Evolutionary conservation across 1,140 invertebrate genomes (phyloP), one percentile per base, ranked within the genome.

Genomic region (Drosophila ogumai): DNA sequence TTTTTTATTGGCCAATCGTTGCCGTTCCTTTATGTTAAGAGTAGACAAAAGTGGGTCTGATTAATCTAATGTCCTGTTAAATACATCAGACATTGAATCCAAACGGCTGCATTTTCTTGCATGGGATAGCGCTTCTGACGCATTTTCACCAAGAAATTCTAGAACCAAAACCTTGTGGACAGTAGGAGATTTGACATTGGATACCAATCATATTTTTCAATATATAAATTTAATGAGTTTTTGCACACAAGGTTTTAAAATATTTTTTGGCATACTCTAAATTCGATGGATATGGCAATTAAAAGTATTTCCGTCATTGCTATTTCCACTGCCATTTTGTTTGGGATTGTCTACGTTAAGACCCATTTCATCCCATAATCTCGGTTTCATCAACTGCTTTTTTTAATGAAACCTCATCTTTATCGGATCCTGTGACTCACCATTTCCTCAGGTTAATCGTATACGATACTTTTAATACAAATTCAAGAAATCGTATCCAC

Each of bases 181-280:
- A 38, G 57, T 59, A 36, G 31, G 43, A 46, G 57, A n/a, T n/a
- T n/a, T n/a, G n/a, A 36, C 57, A 59, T 59, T 59, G 57, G 57
- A 47, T 59, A 59, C 57, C 57, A 59, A 13, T 47, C n/a, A 59
- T 59, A 46, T 13, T 8, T 46, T 46, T 46, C 12, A 19, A 58
- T 12, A 17, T 59, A 59, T 59, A 28, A 56, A n/a, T 56, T 56
- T 7, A 56, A 47, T 22, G n/a, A n/a, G 22, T 49, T 6, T 49
- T 9, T 34, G 32, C 32, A 22, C 22, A 22, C 22, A 22, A 22
- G 22, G 2, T 22, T 22, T 22, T 22, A 22, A 22, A 22, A 22
- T 22, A 2, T 22, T 22, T 22, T 22, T 22, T 1, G 22, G 22
- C 22, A 22, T 22, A 22, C 22, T 22, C 22, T 22, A 3, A 22